These are phyloP conservation scores for Danio tinwini DNA, from an alignment of 2,797 vertebrate genomes.

Conservation along the genomic window DNA sequence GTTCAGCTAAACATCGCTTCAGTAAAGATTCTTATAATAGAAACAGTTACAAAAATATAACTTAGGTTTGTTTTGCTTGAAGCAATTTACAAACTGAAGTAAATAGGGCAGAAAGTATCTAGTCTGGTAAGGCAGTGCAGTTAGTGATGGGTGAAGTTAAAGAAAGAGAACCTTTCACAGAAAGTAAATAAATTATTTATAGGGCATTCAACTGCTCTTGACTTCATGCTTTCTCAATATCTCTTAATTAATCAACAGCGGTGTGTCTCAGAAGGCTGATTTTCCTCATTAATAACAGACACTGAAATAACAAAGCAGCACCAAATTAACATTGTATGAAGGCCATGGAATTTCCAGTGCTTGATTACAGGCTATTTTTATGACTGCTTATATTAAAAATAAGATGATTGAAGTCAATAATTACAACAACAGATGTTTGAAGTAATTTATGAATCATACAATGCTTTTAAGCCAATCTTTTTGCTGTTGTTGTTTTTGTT, in stretches of 20 bases:
- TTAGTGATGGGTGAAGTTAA: background rate
- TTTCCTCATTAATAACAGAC: conserved; percentile 28
- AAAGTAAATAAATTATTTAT: conserved; percentile 23
- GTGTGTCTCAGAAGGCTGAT: conserved; percentile 46
- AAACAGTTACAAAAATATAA: conserved; percentile 1
- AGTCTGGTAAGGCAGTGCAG: background rate
- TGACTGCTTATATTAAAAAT: conserved; percentile 6
- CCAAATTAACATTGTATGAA: conserved; percentile 22
- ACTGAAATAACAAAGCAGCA: conserved; percentile 25
- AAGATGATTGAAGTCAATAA: conserved; percentile 33
- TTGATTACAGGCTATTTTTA: conserved; percentile 28
- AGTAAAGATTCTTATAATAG: background rate
- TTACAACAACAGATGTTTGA: background rate
- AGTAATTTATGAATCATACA: background rate
- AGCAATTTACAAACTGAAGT: background rate
- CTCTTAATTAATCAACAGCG: conserved; percentile 29
- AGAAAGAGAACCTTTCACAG: conserved; percentile 8
- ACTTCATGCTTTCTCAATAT: conserved; percentile 19
- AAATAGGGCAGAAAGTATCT: conserved; percentile 25
- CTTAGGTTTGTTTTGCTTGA: conserved; percentile 4
- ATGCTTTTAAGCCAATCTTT: background rate
- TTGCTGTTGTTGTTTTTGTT: background rate
- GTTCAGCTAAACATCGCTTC: conserved; percentile 10
- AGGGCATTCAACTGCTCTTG: background rate
- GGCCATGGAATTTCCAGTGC: conserved; percentile 7